Conservation (phyloP, 2,113 vertebrate genomes). For the Piprites chloris region DNA sequence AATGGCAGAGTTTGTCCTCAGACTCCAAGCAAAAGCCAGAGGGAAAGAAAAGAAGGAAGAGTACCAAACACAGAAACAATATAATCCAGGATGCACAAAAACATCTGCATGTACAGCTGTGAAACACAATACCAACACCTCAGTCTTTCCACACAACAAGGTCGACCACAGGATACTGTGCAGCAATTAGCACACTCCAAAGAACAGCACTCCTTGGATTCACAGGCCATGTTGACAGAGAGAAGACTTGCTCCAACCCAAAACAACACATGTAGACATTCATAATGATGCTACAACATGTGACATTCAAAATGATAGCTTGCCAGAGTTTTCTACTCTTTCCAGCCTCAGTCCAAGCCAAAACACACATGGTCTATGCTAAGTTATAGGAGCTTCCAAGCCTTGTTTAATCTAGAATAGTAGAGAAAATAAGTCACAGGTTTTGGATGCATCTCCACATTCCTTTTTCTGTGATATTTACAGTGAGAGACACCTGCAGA, state of each 20-base stretch:
- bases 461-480: not conserved
- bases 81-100: not conserved
- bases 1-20: not conserved
- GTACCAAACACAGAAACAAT: not conserved
- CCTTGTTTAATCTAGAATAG: not conserved
- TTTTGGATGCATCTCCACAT: not conserved
- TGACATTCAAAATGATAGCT: not conserved
- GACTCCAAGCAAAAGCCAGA: not conserved
- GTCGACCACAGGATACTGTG: not conserved
- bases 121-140: not conserved
- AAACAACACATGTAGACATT: not conserved
- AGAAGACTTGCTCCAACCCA: not conserved
- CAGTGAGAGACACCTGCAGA: not conserved
- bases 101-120: not conserved
- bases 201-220: not conserved
- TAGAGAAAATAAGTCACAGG: not conserved
- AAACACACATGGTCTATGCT: not conserved
- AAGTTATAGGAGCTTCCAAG: not conserved
- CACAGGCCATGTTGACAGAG: not conserved
- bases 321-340: not conserved
- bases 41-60: not conserved
- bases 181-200: not conserved
- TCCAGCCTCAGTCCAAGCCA: not conserved
- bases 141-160: not conserved
- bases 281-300: fast-evolving